Percentiles rank a stretch among this genome's conserved stretches.
Evolutionary conservation across 2,888 invertebrate genomes (phyloP).

Genomic region (Tetrapedia diversipes): DNA sequence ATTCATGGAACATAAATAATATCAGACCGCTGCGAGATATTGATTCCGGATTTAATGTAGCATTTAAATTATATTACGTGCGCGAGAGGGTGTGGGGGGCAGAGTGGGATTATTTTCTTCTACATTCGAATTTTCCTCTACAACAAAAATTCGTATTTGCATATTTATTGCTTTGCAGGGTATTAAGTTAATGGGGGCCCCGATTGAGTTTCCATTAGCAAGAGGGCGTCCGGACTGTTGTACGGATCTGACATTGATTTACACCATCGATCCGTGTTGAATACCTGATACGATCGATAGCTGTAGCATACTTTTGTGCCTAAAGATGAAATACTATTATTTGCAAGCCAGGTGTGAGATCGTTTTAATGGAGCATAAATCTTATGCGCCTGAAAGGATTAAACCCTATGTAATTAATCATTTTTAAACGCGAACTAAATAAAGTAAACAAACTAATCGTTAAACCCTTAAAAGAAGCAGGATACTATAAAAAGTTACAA

Average conservation of each 20-base stretch:
- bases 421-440: neutral
- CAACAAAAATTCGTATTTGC: constrained; percentile 10
- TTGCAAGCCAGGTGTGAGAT: neutral
- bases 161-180: constrained; percentile 1
- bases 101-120: neutral
- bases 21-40: neutral
- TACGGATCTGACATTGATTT: constrained; percentile 3
- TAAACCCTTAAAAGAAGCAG: no score
- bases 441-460: no score
- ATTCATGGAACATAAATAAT: constrained; percentile 3
- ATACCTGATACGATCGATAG: neutral
- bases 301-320: neutral
- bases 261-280: neutral
- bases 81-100: no score
- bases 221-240: neutral
- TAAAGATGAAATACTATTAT: neutral
- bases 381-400: neutral
- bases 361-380: neutral
- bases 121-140: neutral
- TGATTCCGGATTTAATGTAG: neutral
- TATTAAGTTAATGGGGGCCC: neutral
- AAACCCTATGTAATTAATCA: neutral
- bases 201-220: constrained; percentile 5
- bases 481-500: no score
- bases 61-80: neutral